Evolutionary conservation across 1,140 invertebrate species (phyloP).

Genomic region (Galendromus occidentalis): DNA sequence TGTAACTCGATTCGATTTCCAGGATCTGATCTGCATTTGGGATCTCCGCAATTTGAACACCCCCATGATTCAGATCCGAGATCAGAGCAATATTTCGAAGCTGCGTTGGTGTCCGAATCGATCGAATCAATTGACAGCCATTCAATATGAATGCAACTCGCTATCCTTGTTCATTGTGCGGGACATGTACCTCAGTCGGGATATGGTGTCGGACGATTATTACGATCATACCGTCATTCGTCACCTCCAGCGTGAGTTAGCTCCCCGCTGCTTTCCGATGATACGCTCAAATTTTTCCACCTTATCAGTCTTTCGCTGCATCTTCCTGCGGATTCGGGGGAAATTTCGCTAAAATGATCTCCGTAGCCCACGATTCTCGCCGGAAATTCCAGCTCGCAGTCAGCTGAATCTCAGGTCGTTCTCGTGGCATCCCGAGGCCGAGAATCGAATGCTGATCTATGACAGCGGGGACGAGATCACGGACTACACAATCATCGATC

Average conservation of each 20-base stretch:
- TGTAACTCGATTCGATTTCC: not conserved
- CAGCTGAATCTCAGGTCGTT: conserved; percentile 41
- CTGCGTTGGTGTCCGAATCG: conserved; percentile 2
- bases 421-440: conserved; percentile 57
- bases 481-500: conserved; percentile 54
- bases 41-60: not conserved
- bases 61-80: not conserved
- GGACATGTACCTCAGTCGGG: not conserved
- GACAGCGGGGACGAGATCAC: conserved; percentile 36
- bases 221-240: conserved; percentile 6
- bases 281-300: too few species aligned
- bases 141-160: not conserved
- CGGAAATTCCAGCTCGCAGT: conserved; percentile 20
- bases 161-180: not conserved
- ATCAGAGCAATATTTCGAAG: not conserved
- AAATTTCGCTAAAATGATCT: too few species aligned
- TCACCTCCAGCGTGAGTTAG: not conserved
- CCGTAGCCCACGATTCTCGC: too few species aligned
- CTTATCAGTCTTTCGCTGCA: too few species aligned
- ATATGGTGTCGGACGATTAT: too few species aligned
- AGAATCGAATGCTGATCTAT: conserved; percentile 50
- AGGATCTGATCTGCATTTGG: conserved; percentile 6
- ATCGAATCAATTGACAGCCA: conserved; percentile 3
- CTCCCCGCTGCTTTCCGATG: too few species aligned
- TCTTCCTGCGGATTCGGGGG: too few species aligned